These are phyloP conservation scores for Calameuta filiformis DNA, from an alignment of 2,888 invertebrate genomes.

Conservation along the genomic window DNA sequence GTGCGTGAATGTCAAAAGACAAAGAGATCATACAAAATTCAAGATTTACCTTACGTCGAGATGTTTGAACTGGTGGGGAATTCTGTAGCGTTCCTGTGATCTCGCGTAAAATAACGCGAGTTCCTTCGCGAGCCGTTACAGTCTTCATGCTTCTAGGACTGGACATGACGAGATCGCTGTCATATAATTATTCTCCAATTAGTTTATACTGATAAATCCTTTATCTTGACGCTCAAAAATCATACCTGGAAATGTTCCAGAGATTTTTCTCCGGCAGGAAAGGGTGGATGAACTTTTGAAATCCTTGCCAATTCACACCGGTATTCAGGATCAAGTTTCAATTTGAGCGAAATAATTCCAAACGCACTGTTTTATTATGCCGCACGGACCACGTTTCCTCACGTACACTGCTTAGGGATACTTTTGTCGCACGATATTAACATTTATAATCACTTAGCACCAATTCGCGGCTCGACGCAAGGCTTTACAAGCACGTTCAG, in stretches of 20 bases:
- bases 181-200: neutral
- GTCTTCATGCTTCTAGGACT: constrained; percentile 40
- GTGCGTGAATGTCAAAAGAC: neutral
- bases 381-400: neutral
- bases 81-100: constrained; percentile 56
- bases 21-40: neutral
- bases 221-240: neutral
- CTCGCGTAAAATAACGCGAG: constrained; percentile 51
- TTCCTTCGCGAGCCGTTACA: constrained; percentile 45
- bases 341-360: neutral
- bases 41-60: constrained; percentile 43
- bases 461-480: neutral
- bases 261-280: neutral
- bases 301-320: neutral
- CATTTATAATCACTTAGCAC: neutral
- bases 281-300: neutral
- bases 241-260: neutral
- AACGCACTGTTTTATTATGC: neutral
- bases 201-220: neutral
- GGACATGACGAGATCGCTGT: constrained; percentile 36
- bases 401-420: neutral
- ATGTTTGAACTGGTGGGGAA: constrained; percentile 41
- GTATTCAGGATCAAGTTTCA: neutral
- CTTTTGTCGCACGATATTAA: neutral
- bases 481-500: neutral